Percentiles rank a stretch among this genome's conserved stretches.
Conservation (phyloP, 2,888 invertebrate genomes). For the Keiferia lycopersicella region DNA sequence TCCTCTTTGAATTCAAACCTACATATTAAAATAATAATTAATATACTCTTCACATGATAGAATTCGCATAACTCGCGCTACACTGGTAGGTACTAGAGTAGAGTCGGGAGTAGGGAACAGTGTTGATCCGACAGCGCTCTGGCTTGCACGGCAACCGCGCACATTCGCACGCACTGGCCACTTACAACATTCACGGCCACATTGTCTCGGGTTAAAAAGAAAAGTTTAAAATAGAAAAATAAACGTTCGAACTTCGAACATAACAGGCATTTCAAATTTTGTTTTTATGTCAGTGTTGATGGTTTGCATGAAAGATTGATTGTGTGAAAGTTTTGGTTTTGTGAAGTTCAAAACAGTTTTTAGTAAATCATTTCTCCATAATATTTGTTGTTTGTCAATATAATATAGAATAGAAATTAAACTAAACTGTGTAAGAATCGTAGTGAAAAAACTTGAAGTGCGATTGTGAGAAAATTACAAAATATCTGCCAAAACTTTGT, state of each 20-base stretch:
- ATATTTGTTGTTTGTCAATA: too few species aligned
- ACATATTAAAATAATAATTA: too few species aligned
- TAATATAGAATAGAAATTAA: too few species aligned
- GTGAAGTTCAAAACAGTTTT: not conserved
- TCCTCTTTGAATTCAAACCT: too few species aligned
- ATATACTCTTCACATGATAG: too few species aligned
- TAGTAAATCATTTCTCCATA: too few species aligned
- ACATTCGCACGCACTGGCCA: slow-evolving; percentile 1
- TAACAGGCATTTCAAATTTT: not conserved
- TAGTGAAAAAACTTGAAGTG: not conserved
- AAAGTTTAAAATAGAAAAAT: not conserved
- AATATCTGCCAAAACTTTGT: not conserved
- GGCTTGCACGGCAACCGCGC: slow-evolving; percentile 2
- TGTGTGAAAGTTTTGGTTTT: not conserved
- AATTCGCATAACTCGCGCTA: too few species aligned
- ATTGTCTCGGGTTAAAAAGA: not conserved
- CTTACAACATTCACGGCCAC: not conserved
- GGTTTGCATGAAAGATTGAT: not conserved
- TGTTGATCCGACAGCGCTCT: slow-evolving; percentile 6
- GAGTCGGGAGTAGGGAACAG: not conserved
- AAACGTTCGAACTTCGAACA: not conserved
- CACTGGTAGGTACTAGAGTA: too few species aligned
- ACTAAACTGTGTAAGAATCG: not conserved
- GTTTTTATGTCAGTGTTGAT: not conserved
- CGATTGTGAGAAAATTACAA: not conserved